Evolutionary conservation across 2,797 vertebrate genomes (phyloP).

Genomic region (Parauchenoglanis ngamensis): DNA sequence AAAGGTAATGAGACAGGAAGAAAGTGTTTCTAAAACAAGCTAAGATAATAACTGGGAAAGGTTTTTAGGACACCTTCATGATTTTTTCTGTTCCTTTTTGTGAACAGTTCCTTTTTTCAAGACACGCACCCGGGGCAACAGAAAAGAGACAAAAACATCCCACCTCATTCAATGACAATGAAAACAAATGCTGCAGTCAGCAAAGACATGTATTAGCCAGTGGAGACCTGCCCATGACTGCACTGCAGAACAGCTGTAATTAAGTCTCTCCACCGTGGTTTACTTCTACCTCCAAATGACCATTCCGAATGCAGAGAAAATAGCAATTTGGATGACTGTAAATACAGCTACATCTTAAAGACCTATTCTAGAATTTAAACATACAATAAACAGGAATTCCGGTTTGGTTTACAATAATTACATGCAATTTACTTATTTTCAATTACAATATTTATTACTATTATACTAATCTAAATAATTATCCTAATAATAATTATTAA

Average conservation of each 20-base stretch:
- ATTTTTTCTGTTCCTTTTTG: not conserved
- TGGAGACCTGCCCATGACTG: slow-evolving; percentile 65
- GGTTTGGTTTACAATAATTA: not conserved
- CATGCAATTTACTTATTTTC: not conserved
- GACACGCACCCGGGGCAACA: slow-evolving; percentile 8
- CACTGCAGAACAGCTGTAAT: slow-evolving; percentile 59
- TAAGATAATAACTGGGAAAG: not conserved
- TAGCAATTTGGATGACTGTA: slow-evolving; percentile 26
- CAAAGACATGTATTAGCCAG: slow-evolving; percentile 65
- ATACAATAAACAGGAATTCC: slow-evolving; percentile 21
- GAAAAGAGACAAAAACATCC: slow-evolving; percentile 46
- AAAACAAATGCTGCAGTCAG: slow-evolving; percentile 63
- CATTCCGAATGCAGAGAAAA: not conserved
- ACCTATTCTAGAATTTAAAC: slow-evolving; percentile 23
- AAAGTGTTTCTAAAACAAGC: not conserved
- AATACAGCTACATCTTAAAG: slow-evolving; percentile 12
- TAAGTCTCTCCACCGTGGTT: slow-evolving; percentile 34
- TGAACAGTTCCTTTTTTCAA: not conserved
- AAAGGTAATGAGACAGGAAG: not conserved
- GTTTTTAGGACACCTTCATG: not conserved
- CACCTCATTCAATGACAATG: slow-evolving; percentile 57
- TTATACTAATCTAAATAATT: not conserved
- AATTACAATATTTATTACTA: not conserved
- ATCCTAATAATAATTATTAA: not conserved
- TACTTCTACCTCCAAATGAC: slow-evolving; percentile 39